Evolutionary conservation across 23 tunicate species (phyloP).

Genomic region (Aplidium turbinatum): DNA sequence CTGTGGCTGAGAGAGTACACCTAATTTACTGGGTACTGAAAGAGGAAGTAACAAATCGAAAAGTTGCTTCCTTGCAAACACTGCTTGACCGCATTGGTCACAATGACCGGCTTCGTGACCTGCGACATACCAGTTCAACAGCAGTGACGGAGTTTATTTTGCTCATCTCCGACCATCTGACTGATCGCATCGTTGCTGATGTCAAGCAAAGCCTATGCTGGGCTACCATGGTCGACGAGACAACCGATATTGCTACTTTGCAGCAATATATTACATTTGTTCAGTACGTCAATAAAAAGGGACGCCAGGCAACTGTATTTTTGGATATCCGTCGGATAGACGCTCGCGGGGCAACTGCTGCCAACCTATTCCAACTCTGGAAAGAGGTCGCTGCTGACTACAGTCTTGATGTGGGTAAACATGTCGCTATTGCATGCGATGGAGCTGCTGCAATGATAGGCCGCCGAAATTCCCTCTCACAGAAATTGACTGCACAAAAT

Average conservation of each 20-base stretch:
- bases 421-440: conserved; percentile 40
- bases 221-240: conserved; percentile 11
- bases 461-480: conserved; percentile 33
- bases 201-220: conserved; percentile 26
- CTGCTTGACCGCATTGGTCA: conserved; percentile 18
- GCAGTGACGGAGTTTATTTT: conserved; percentile 23
- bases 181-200: conserved; percentile 24
- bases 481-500: conserved; percentile 34
- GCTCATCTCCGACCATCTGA: conserved; percentile 30
- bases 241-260: conserved; percentile 23
- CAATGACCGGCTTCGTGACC: conserved; percentile 19
- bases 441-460: conserved; percentile 49
- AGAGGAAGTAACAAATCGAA: conserved; percentile 20
- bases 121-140: conserved; percentile 21
- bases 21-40: conserved; percentile 16
- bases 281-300: conserved; percentile 31
- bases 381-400: conserved; percentile 27
- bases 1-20: conserved; percentile 16
- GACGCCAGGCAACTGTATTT: conserved; percentile 14
- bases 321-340: conserved; percentile 35
- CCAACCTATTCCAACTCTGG: conserved; percentile 40
- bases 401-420: conserved; percentile 30
- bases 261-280: conserved; percentile 18
- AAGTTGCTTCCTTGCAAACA: conserved; percentile 30
- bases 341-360: conserved; percentile 36